Evolutionary conservation across 1,140 invertebrate genomes (phyloP), one percentile per base, ranked within the genome.

Genomic region (Zeugodacus cucurbitae): DNA sequence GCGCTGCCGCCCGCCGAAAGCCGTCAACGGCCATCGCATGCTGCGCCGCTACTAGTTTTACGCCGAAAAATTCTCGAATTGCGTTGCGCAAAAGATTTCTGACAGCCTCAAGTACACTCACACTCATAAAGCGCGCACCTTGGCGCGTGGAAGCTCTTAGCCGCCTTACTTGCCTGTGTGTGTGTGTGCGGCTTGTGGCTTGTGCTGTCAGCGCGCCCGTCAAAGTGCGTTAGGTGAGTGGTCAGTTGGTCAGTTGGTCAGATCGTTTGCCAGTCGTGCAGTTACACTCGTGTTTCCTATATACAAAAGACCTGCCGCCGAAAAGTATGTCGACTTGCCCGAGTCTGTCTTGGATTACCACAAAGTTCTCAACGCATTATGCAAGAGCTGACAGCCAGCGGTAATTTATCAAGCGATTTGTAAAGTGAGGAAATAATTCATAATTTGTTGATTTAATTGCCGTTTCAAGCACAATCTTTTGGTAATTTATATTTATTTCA

Each of bases 41-140:
- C 41, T 82, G 74, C 41, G 74, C 67, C 44, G 41, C 74, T 82
- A 82, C 74, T 41, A 41, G 74, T 82, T 82, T 82, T 82, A 82
- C 74, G 74, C 74, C n/a, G 34, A 82, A 82, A 26, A 82, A 29
- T 48, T 48, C 41, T 82, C 41, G n/a, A 26, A 7, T 82, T 82
- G n/a, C 41, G 41, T 48, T 82, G 7, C 22, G 41, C 3, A n/a
- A 82, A 62, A 48, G 10, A 48, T 26, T 44, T 17, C 74, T 82
- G 74, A 82, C 74, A 82, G 41, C n/a, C n/a, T 3, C 37, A 82
- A 82, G 44, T 82, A 48, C 74, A 48, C 74, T 82, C 74, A 26
- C 2, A 26, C n/a, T n/a, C 58, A 62, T 54, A n/a, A 62, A 44
- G 20, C 44, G 20, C 44, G 26, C 32, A 37, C 32, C 22, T 14